Evolutionary conservation across 2,888 invertebrate species (phyloP), one percentile per base, ranked within the genome.

Genomic region (Anoncus sp.): DNA sequence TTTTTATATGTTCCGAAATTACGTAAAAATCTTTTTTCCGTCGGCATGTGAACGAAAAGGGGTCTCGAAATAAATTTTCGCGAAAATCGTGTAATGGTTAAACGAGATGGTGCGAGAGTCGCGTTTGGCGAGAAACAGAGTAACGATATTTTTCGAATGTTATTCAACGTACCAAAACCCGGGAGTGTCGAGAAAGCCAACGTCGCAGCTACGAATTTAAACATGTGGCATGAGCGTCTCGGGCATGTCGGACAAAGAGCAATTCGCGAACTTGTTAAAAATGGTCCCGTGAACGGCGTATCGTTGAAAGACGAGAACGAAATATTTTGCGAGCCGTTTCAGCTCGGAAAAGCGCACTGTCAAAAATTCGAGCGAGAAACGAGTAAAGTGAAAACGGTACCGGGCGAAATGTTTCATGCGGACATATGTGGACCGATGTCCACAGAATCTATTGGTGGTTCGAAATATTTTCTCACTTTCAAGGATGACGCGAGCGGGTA

Each of bases 261-360:
- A 7, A 40, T 69, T 3, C 5, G 43, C 7, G 59, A 69, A 22
- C 22, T 69, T 16, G 43, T 69, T 9, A 62, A 63, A 63, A 38
- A n/a, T n/a, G 70, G 70, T 9, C 43, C 62, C 24, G 53, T 66
- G 35, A 53, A 16, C n/a, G 67, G 24, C 4, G 53, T 66, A 51
- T 31, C 3, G 16, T 9, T 57, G 10, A 18, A 40, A 20, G 63
- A 75, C 1, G 14, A 65, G 4, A 76, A 47, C 62, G 72, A 74
- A 35, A 65, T 83, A 60, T 72, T 80, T 38, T 83, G 84, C 81
- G 84, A 81, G 51, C 53, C 77, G 22, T 84, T 82, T 70, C 71
- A 78, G 43, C 60, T 81, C 27, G 82, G 83, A 40, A 83, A 84
- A 77, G 60, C 79, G 59, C 82, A 83, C 73, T 71, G 78, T 57